Evolutionary conservation across 2,797 vertebrate genomes (phyloP).

Genomic region (Micromesistius poutassou): DNA sequence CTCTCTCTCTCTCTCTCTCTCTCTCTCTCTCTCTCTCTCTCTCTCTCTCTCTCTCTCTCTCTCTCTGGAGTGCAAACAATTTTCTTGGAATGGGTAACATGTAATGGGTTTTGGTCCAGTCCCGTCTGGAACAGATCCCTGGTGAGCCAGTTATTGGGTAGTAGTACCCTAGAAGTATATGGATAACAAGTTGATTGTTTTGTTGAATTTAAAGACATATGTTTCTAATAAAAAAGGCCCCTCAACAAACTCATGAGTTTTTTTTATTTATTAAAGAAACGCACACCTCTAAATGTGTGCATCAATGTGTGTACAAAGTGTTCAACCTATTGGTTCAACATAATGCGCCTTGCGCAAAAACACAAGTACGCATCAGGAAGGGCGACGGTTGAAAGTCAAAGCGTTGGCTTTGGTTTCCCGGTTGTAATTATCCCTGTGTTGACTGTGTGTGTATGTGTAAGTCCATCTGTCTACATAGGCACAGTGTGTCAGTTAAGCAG

Average conservation of each 20-base stretch:
- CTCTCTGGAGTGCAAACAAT: background rate
- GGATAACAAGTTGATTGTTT: background rate
- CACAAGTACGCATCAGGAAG: background rate
- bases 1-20: no score
- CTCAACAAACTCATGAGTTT: no score
- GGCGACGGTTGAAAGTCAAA: background rate
- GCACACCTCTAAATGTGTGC: no score
- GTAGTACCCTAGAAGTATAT: background rate
- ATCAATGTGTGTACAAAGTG: no score
- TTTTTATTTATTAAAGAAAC: no score
- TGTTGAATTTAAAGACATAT: no score
- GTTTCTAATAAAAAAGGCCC: no score
- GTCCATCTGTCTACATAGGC: background rate
- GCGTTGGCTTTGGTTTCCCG: background rate
- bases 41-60: conserved; percentile 1
- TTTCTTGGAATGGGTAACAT: background rate
- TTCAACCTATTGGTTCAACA: background rate
- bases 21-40: background rate
- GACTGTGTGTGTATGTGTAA: background rate
- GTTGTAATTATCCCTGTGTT: background rate
- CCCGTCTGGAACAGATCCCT: background rate
- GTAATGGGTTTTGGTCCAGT: no score
- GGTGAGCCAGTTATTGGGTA: background rate
- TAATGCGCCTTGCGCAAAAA: background rate
- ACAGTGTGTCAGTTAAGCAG: background rate